Evolutionary conservation across 2,888 invertebrate species (phyloP), one percentile per base, ranked within the genome.

Genomic region (Nudaria mundana): DNA sequence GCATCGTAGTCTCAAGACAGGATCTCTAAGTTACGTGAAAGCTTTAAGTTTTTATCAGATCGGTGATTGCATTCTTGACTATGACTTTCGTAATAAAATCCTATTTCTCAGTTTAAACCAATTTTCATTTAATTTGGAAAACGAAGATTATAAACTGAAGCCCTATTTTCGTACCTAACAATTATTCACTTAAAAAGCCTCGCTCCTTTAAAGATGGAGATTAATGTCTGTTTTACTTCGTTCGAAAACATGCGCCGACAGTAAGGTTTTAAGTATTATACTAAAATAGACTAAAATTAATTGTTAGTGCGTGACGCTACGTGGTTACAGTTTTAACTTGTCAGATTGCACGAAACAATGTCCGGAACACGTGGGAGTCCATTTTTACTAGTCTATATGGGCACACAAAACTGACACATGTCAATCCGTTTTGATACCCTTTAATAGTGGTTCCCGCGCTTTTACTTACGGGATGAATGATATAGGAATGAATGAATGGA

Each of bases 401-500:
- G 43, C 38, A 14, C 29, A 44, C 35, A 30, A 40, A 49, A 52
- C 43, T 49, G 43, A 48, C 52, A 48, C 40, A 31, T 38, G 46
- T 52, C 56, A 48, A 44, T 56, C 40, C 31, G 38, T 56, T 49
- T 52, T 5, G 50, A 51, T 54, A 51, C 46, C 52, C 42, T 30
- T 40, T 47, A 24, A 53, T 52, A 63, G 64, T 52, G 44, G 44
- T 60, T 63, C 56, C 65, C 67, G 66, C 63, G 67, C 63, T 62
- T 63, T 64, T 57, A 44, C 55, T 61, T 56, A 44, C 55, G 42
- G 53, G 45, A 48, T 61, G 64, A 63, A 56, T 51, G 66, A 64
- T 58, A 58, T n/a, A n/a, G n/a, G 66, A 70, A 58, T 58, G 66
- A 67, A 65, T 69, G 56, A 45, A 51, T 45, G 40, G 53, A 53